Evolutionary conservation across 2,797 vertebrate species (phyloP).

Genomic region (Tenualosa thibaudeaui): DNA sequence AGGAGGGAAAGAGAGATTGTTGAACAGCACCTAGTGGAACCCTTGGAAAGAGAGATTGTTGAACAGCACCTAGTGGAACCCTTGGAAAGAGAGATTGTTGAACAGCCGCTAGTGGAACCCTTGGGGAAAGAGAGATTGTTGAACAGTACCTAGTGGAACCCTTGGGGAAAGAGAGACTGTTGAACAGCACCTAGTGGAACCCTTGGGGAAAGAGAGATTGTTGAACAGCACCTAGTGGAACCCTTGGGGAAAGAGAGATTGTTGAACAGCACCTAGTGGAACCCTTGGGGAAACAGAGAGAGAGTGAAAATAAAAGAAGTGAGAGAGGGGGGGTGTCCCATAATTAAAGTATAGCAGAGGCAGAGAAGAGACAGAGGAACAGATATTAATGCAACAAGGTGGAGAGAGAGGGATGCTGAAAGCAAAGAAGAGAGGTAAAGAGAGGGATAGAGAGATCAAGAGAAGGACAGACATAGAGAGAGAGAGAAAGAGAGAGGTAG

Average conservation of each 20-base stretch:
- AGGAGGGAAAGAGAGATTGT: neutral
- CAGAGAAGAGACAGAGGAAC: no score
- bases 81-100: constrained; percentile 2
- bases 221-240: constrained; percentile 12
- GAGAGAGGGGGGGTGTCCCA: no score
- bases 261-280: constrained; percentile 6
- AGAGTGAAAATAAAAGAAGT: constrained; percentile 14
- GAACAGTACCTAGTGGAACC: constrained; percentile 22
- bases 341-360: no score
- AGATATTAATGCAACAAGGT: no score
- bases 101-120: constrained; percentile 26
- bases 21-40: constrained; percentile 19
- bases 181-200: constrained; percentile 19
- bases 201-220: constrained; percentile 21
- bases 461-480: neutral
- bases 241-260: constrained; percentile 25
- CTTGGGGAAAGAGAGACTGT: constrained; percentile 17
- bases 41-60: constrained; percentile 37
- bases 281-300: constrained; percentile 44
- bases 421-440: constrained; percentile 34
- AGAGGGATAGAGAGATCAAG: neutral
- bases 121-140: constrained; percentile 6
- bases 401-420: neutral
- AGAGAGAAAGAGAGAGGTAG: neutral
- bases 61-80: constrained; percentile 23